Evolutionary conservation across 2,888 invertebrate genomes (phyloP).

Genomic region (Leucoptera coffeella): DNA sequence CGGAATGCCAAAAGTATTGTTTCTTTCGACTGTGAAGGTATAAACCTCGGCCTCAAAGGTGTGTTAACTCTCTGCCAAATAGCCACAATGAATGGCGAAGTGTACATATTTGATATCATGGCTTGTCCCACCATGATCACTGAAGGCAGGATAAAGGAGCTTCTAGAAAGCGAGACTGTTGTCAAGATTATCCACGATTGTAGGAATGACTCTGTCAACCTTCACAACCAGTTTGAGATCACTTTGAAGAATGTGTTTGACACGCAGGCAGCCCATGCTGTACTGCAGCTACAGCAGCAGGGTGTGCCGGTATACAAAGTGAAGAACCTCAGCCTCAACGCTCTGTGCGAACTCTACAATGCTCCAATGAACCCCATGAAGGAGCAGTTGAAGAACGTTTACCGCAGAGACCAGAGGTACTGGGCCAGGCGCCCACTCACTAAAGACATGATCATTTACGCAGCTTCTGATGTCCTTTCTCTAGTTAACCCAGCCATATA

Average conservation of each 20-base stretch:
- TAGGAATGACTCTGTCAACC: constrained; percentile 83
- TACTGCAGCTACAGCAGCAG: constrained; percentile 83
- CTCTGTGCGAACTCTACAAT: constrained; percentile 83
- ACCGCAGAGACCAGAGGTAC: constrained; percentile 76
- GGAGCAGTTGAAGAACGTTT: constrained; percentile 82
- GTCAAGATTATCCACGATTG: constrained; percentile 91
- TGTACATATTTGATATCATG: constrained; percentile 83
- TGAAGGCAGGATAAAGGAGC: constrained; percentile 69
- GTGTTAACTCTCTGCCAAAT: constrained; percentile 82
- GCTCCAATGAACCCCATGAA: constrained; percentile 87
- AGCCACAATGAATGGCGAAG: constrained; percentile 74
- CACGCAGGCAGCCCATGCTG: constrained; percentile 89
- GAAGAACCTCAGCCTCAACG: constrained; percentile 86
- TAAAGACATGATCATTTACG: constrained; percentile 87
- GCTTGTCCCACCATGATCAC: constrained; percentile 74
- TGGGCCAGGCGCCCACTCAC: constrained; percentile 87
- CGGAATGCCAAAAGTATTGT: constrained; percentile 57
- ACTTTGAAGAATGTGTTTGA: constrained; percentile 82
- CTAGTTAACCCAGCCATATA: constrained; percentile 83
- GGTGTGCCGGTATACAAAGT: constrained; percentile 91
- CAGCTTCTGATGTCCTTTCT: constrained; percentile 82
- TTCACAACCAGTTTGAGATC: constrained; percentile 81
- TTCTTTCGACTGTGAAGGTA: constrained; percentile 89
- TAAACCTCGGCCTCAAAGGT: constrained; percentile 85
- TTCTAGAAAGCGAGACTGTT: constrained; percentile 75